Evolutionary conservation across 1,140 invertebrate genomes (phyloP).

Genomic region (Grapholita molesta): DNA sequence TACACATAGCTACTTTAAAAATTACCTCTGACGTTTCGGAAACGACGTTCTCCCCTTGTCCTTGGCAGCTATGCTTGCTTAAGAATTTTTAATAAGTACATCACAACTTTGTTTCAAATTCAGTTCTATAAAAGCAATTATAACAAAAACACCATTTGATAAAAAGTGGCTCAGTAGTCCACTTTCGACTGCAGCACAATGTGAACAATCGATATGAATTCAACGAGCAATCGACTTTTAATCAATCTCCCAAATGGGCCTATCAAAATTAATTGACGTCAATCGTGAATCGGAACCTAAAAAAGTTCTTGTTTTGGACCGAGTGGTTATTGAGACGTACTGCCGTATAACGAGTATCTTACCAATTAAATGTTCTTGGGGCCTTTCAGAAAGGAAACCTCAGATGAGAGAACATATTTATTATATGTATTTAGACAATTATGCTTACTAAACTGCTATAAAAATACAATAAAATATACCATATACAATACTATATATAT

Average conservation of each 20-base stretch:
- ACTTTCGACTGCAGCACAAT: slow-evolving; percentile 29
- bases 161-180: slow-evolving; percentile 14
- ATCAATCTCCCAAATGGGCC: slow-evolving; percentile 57
- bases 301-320: slow-evolving; percentile 39
- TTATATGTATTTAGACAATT: no score
- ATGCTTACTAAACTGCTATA: no score
- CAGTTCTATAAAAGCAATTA: not conserved
- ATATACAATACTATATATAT: no score
- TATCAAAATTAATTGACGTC: slow-evolving; percentile 59
- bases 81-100: not conserved
- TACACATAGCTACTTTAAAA: no score
- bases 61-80: no score
- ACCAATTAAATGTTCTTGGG: slow-evolving; percentile 6
- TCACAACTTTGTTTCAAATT: not conserved
- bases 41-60: no score
- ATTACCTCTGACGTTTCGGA: no score
- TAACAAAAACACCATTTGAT: not conserved
- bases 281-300: slow-evolving; percentile 38
- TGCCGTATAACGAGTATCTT: slow-evolving; percentile 26
- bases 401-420: no score
- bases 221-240: slow-evolving; percentile 53
- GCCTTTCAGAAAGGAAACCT: not conserved
- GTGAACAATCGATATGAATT: slow-evolving; percentile 36
- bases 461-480: no score
- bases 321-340: slow-evolving; percentile 37